Evolutionary conservation across 2,888 invertebrate species (phyloP), one percentile per base, ranked within the genome.

Genomic region (Synanthedon formicaeformis): DNA sequence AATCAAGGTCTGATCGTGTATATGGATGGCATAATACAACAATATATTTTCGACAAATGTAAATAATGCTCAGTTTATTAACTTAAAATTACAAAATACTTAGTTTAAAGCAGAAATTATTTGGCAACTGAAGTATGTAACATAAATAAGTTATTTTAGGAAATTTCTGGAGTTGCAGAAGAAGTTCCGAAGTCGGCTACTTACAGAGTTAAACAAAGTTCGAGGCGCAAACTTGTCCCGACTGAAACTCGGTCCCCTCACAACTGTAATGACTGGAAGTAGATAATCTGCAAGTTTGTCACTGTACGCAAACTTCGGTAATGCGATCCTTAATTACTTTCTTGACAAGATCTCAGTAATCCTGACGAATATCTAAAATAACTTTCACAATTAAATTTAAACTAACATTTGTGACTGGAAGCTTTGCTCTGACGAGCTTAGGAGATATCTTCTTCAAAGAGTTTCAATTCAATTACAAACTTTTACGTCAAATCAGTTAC

Each of bases 211-310:
- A 56, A 63, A 64, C 65, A 60, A 75, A 81, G 75, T 79, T 78
- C 2, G 56, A 60, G 57, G 70, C 76, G 63, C 56, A 55, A 75
- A 78, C 73, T 78, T 73, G 63, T 58, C 65, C 64, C 58, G 67
- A 60, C 64, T 71, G 62, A 58, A 78, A 75, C 71, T 77, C 66
- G 61, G 66, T 68, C 73, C 64, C 74, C 75, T 74, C 71, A 64
- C 70, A 78, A 76, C 73, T 76, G 73, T 78, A 78, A 80, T 78
- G 70, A 72, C 65, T 75, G 64, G 64, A 70, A 76, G 74, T 64
- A 76, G 76, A 79, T 79, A 78, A 81, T 79, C 79, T 77, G 60
- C 67, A 75, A 80, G 74, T 79, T 81, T 77, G 76, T 72, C 71
- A 70, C 67, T 71, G 64, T 62, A 60, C 66, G 63, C 67, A 65